Percentiles rank a stretch among this genome's conserved stretches.
Conservation (phyloP, 2,888 invertebrate genomes). For the Trachelus stipa region DNA sequence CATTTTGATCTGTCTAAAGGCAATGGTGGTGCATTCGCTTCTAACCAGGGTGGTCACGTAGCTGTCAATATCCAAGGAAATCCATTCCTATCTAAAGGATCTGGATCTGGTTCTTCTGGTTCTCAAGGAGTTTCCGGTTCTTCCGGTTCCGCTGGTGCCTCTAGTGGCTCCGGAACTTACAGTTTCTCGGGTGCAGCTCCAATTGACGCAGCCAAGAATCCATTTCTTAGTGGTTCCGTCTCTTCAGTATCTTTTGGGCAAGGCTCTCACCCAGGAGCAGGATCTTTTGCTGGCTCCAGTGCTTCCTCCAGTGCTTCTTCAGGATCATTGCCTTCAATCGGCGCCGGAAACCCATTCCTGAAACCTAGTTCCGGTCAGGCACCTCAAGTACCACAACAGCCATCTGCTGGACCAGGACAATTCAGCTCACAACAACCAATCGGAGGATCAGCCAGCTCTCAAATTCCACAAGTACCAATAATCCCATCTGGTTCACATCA, state of each 20-base stretch:
- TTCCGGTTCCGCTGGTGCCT: slow-evolving; percentile 3
- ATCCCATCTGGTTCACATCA: neutral
- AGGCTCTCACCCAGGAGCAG: neutral
- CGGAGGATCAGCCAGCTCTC: neutral
- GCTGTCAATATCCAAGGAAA: slow-evolving; percentile 29
- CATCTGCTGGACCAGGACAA: neutral
- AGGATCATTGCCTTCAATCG: neutral
- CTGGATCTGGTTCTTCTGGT: slow-evolving; percentile 8
- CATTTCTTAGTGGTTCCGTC: slow-evolving; percentile 5
- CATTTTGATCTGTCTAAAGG: slow-evolving; percentile 20
- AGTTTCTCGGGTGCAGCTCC: neutral
- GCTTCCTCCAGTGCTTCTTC: neutral
- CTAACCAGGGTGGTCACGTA: slow-evolving; percentile 22
- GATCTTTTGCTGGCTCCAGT: slow-evolving; percentile 5
- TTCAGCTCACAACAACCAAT: neutral
- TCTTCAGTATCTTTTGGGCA: slow-evolving; percentile 11
- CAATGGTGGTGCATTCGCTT: slow-evolving; percentile 21
- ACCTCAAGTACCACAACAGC: neutral
- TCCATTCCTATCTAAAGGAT: slow-evolving; percentile 30
- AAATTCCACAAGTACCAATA: neutral
- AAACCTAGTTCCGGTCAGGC: slow-evolving; percentile 8
- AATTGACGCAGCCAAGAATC: slow-evolving; percentile 1
- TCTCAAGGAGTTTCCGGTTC: slow-evolving; percentile 13
- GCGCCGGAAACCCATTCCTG: slow-evolving; percentile 18
- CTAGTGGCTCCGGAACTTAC: neutral